A percentile compares a stretch with the other conserved stretches of the same genome.
These are phyloP conservation scores for Paralvinella palmiformis DNA, from an alignment of 1,140 invertebrate genomes.

Conservation along the genomic window DNA sequence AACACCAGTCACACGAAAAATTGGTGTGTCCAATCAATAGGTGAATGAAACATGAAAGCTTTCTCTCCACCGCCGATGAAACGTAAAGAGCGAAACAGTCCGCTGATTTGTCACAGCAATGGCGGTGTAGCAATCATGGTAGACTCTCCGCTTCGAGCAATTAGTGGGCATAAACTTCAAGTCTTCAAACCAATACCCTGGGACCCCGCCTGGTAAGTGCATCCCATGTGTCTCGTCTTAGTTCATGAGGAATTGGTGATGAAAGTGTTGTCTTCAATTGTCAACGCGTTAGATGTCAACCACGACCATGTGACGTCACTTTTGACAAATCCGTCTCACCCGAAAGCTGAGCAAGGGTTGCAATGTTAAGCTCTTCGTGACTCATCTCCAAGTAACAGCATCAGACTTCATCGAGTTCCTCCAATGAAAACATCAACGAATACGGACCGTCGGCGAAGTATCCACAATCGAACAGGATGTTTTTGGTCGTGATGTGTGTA, in stretches of 20 bases:
- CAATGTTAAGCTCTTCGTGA: background rate
- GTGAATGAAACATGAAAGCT: too few species aligned
- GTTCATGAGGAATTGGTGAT: background rate
- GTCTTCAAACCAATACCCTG: slow-evolving; percentile 2
- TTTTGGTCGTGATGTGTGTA: background rate
- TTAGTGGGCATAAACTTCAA: slow-evolving; percentile 2
- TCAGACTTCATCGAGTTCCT: background rate
- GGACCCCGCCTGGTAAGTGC: background rate
- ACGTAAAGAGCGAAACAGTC: background rate
- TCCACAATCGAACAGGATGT: background rate
- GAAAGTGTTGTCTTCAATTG: background rate
- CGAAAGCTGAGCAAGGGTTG: background rate
- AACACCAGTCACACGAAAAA: too few species aligned
- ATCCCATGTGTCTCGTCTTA: slow-evolving; percentile 2
- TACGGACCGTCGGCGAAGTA: background rate
- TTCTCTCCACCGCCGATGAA: background rate
- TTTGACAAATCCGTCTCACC: background rate
- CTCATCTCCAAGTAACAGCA: background rate
- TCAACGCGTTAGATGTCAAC: too few species aligned
- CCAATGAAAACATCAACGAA: background rate
- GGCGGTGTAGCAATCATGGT: background rate
- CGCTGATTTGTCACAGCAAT: background rate
- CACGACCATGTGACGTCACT: background rate
- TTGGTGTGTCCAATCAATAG: too few species aligned
- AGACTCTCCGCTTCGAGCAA: background rate